Percentiles rank a stretch among this genome's conserved stretches.
Evolutionary conservation across 2,888 invertebrate species (phyloP).

Genomic region (Cyaniris semiargus): DNA sequence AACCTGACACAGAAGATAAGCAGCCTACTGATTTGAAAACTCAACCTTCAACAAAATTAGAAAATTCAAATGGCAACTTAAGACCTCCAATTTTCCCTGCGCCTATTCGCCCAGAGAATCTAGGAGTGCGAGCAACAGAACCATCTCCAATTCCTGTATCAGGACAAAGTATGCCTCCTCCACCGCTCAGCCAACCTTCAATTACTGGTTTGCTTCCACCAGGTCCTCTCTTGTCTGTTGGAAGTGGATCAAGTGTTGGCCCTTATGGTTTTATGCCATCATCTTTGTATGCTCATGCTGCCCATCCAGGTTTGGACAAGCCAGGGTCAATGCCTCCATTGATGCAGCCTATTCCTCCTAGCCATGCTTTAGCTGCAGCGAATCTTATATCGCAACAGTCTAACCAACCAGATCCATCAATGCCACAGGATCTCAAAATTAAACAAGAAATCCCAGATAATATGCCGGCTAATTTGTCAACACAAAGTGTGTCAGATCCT

Average conservation of each 20-base stretch:
- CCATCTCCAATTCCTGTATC: slow-evolving; percentile 60
- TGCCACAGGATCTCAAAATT: slow-evolving; percentile 77
- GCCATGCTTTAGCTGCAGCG: slow-evolving; percentile 59
- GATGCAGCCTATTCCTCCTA: slow-evolving; percentile 66
- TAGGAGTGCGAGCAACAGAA: slow-evolving; percentile 65
- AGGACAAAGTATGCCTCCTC: slow-evolving; percentile 69
- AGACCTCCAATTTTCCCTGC: slow-evolving; percentile 64
- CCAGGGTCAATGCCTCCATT: slow-evolving; percentile 64
- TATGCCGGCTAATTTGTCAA: slow-evolving; percentile 74
- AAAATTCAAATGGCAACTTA: slow-evolving; percentile 54
- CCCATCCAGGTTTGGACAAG: slow-evolving; percentile 67
- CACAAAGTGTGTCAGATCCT: slow-evolving; percentile 83
- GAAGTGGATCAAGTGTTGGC: slow-evolving; percentile 77
- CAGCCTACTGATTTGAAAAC: slow-evolving; percentile 73
- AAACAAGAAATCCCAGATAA: slow-evolving; percentile 79
- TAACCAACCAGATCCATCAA: slow-evolving; percentile 67
- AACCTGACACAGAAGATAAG: slow-evolving; percentile 69
- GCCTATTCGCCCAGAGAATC: slow-evolving; percentile 67
- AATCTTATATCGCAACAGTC: slow-evolving; percentile 59
- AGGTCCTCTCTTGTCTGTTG: slow-evolving; percentile 82
- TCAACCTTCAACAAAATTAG: slow-evolving; percentile 63
- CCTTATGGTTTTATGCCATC: slow-evolving; percentile 83
- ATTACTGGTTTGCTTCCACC: slow-evolving; percentile 80
- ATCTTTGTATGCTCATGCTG: slow-evolving; percentile 64
- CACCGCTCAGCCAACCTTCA: slow-evolving; percentile 77